These are phyloP conservation scores for Nasonia vitripennis DNA, from an alignment of 1,140 invertebrate species.

Conservation along the genomic window DNA sequence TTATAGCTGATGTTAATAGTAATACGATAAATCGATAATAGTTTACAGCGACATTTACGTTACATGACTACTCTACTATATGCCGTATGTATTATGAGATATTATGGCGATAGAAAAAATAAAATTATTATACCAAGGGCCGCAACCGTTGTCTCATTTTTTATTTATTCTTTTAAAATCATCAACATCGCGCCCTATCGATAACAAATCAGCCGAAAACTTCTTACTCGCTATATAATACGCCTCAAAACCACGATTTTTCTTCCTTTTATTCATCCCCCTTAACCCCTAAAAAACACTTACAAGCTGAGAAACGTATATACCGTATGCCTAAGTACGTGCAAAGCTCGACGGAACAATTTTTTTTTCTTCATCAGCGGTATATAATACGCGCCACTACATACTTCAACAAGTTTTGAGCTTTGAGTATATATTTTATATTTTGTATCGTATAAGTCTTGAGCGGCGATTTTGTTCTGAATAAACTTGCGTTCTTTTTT, in stretches of 20 bases:
- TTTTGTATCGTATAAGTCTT: neutral
- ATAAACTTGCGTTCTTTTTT: neutral
- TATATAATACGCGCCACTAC: neutral
- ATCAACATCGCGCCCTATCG: slow-evolving; percentile 51
- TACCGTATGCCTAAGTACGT: neutral
- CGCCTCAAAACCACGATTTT: neutral
- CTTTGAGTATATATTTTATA: neutral
- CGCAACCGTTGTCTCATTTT: neutral
- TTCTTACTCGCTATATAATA: slow-evolving; percentile 13
- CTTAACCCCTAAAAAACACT: slow-evolving; percentile 4
- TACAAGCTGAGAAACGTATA: neutral
- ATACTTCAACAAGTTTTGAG: slow-evolving; percentile 15
- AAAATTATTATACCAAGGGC: slow-evolving; percentile 63
- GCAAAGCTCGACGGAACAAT: slow-evolving; percentile 37
- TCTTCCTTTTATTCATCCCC: neutral
- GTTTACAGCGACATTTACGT: neutral
- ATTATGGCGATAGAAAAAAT: slow-evolving; percentile 61
- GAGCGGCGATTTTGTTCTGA: neutral
- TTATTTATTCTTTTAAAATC: neutral
- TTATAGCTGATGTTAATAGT: neutral
- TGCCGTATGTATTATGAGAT: slow-evolving; percentile 12
- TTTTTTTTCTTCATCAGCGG: neutral
- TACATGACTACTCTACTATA: neutral
- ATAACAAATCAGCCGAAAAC: slow-evolving; percentile 62
- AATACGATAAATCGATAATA: neutral